Percentiles rank a stretch among this genome's conserved stretches.
These are phyloP conservation scores for Mystacornis crossleyi DNA, from an alignment of 2,113 vertebrate species.

Conservation along the genomic window DNA sequence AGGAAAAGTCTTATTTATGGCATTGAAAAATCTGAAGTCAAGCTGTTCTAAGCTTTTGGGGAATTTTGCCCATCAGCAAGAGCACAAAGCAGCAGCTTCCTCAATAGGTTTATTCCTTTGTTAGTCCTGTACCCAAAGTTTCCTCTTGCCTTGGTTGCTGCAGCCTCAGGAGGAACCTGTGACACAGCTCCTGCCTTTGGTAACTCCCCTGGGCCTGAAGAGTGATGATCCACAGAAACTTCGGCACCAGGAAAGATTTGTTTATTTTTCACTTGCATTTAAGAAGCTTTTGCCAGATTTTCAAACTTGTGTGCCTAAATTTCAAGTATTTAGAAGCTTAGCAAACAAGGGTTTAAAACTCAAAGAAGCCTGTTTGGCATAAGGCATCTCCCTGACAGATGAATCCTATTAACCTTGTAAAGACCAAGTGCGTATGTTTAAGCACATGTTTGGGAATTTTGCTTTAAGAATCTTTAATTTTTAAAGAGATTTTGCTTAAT, in stretches of 20 bases:
- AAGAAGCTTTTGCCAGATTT: not conserved
- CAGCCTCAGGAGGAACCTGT: not conserved
- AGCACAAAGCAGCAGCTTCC: not conserved
- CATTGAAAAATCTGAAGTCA: not conserved
- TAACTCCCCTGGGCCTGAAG: not conserved
- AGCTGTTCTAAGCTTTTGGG: not conserved
- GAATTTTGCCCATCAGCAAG: not conserved
- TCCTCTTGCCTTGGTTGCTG: not conserved
- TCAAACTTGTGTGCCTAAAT: not conserved
- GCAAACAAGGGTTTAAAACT: not conserved
- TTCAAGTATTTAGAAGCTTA: not conserved
- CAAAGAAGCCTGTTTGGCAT: not conserved
- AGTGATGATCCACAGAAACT: not conserved
- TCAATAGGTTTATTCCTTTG: not conserved
- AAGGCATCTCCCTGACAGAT: not conserved
- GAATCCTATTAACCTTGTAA: not conserved
- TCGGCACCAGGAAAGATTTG: not conserved
- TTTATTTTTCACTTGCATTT: not conserved
- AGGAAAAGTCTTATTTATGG: not conserved
- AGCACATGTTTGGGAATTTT: not conserved
- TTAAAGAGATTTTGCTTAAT: not conserved
- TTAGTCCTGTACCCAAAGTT: not conserved
- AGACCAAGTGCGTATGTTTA: not conserved
- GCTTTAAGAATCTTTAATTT: not conserved
- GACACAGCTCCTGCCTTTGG: not conserved